These are phyloP conservation scores for Lycorma delicatula DNA, from an alignment of 1,140 invertebrate genomes.

Conservation along the genomic window DNA sequence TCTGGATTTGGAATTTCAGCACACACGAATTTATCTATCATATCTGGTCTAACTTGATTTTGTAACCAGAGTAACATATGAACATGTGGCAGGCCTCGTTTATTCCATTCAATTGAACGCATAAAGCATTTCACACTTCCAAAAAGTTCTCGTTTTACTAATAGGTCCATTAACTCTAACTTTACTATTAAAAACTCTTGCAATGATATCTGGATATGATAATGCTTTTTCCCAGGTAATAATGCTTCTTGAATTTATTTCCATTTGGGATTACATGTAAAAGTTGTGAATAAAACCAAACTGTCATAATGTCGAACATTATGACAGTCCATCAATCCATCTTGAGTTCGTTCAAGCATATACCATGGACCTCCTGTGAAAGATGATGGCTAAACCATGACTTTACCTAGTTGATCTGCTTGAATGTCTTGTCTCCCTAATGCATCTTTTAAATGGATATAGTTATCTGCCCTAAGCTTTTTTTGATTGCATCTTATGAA, in stretches of 20 bases:
- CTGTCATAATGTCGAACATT: slow-evolving; percentile 40
- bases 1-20: slow-evolving; percentile 45
- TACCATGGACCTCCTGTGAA: slow-evolving; percentile 37
- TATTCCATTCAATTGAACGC: slow-evolving; percentile 45
- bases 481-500: slow-evolving; percentile 39
- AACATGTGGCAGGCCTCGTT: slow-evolving; percentile 39
- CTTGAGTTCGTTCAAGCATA: slow-evolving; percentile 42
- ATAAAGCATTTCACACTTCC: slow-evolving; percentile 34
- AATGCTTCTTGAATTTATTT: slow-evolving; percentile 30
- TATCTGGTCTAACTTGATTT: slow-evolving; percentile 43
- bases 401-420: slow-evolving; percentile 18
- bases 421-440: not conserved
- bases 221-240: slow-evolving; percentile 27
- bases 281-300: slow-evolving; percentile 40
- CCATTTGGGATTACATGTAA: slow-evolving; percentile 44
- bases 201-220: slow-evolving; percentile 17
- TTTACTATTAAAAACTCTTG: slow-evolving; percentile 20
- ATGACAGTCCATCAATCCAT: slow-evolving; percentile 41
- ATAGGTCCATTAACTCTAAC: slow-evolving; percentile 14
- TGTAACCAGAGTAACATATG: slow-evolving; percentile 40
- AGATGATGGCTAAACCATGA: slow-evolving; percentile 35
- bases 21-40: slow-evolving; percentile 43
- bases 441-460: slow-evolving; percentile 38
- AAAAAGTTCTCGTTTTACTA: slow-evolving; percentile 28
- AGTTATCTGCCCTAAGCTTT: slow-evolving; percentile 39